Base-by-base conservation (phyloP, 2,113 vertebrate genomes). In the Atrichornis clamosus region DNA sequence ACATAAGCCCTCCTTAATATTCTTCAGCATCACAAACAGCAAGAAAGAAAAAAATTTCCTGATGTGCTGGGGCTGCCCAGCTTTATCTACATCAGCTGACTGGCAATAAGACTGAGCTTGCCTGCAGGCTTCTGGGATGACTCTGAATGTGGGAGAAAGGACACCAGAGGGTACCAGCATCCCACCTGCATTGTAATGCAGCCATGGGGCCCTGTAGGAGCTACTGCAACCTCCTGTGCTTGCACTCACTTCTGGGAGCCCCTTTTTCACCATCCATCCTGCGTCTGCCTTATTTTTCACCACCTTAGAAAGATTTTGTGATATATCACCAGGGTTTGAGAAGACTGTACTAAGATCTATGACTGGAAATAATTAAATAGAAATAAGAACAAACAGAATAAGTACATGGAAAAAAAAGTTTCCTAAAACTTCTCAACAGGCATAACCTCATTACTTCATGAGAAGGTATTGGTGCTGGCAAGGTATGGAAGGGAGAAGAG, bases 391-490 rank as follows among this genome's bases (percentile, higher is more conserved):
- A 67, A 33, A 42, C 26, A 79, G 28, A 55, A 27, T 42, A 83
- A 53, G 14, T 49, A 39, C 24, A 56, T 0, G 46, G 1, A 15
- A 28, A 77, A 44, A 39, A 52, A 67, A 13, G 8, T 35, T 69
- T 65, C 27, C 52, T 47, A 23, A 76, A 77, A 3, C 21, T 73
- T 75, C 17, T 80, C 32, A 73, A 64, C 5, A 50, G 24, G 16
- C 14, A 49, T 32, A 46, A 68, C 11, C 11, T 73, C 15, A 18
- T 46, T 41, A 64, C 39, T 85, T 64, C 23, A 46, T 10, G 2
- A 65, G 9, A 9, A 5, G 3, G 1, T 62, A 17, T 56, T 74
- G 11, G 5, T 39, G 22, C 41, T 70, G 27, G 7, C 0, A 1
- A 69, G 19, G 12, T 62, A 58, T 11, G 7, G n/a, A 85, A 52